Conservation (phyloP, 2,888 invertebrate genomes). For the Lissocephala sabroskyi region DNA sequence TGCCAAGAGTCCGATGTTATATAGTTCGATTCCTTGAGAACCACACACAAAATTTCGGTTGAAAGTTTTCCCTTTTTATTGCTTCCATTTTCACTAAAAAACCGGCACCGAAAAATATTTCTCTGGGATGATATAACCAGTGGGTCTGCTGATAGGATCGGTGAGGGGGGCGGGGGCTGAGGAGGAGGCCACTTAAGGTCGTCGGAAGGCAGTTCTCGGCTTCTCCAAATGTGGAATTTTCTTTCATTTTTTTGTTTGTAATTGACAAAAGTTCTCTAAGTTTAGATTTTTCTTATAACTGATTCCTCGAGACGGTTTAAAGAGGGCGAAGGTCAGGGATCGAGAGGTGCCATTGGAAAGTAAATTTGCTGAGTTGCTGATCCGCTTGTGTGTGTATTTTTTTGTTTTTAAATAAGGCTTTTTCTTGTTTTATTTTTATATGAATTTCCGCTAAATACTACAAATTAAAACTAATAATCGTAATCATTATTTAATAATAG, state of each 20-base stretch:
- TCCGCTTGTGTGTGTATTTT: conserved; percentile 12
- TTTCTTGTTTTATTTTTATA: conserved; percentile 47
- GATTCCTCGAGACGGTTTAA: too few species aligned
- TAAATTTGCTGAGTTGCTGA: conserved; percentile 18
- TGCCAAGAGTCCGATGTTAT: too few species aligned
- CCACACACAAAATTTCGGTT: too few species aligned
- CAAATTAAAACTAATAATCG: conserved; percentile 54
- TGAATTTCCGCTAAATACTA: conserved; percentile 62
- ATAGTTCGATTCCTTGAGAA: too few species aligned
- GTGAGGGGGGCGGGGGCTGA: too few species aligned
- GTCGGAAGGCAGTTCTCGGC: neutral
- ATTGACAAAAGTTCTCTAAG: too few species aligned
- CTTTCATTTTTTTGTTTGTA: conserved; percentile 4
- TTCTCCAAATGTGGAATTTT: conserved; percentile 15
- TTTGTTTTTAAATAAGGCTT: conserved; percentile 57
- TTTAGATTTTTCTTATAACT: too few species aligned
- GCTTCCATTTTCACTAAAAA: neutral
- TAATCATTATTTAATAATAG: conserved; percentile 52
- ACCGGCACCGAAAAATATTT: too few species aligned
- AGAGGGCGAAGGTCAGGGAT: too few species aligned
- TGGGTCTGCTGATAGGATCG: too few species aligned
- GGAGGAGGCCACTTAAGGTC: too few species aligned
- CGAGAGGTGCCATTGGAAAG: conserved; percentile 31
- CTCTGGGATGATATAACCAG: too few species aligned
- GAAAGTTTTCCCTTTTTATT: conserved; percentile 8